Conservation (phyloP, 1,140 invertebrate genomes). For the Camponotus pennsylvanicus region DNA sequence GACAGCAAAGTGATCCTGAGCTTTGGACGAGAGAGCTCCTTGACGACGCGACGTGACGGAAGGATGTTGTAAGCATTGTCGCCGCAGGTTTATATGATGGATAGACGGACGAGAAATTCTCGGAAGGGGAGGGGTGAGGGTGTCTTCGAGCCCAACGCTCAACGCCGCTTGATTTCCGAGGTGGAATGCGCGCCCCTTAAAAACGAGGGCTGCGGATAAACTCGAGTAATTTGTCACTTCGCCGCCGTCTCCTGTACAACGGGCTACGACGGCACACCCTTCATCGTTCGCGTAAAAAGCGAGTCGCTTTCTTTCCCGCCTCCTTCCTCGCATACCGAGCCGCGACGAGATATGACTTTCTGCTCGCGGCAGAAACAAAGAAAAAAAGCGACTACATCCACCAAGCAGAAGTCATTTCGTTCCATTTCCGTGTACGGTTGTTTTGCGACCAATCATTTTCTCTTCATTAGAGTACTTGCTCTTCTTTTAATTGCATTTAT, state of each 20-base stretch:
- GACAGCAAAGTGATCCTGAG: constrained; percentile 61
- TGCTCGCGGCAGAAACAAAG: constrained; percentile 18
- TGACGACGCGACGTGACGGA: constrained; percentile 66
- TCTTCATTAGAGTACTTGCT: constrained; percentile 31
- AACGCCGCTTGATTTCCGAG: constrained; percentile 65
- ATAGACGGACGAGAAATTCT: constrained; percentile 78
- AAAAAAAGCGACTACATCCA: constrained; percentile 57
- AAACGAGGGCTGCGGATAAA: constrained; percentile 79
- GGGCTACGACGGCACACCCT: constrained; percentile 59
- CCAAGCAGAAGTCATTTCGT: constrained; percentile 39
- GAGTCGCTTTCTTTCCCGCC: constrained; percentile 41
- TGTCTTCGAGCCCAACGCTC: constrained; percentile 53
- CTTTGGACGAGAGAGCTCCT: constrained; percentile 56
- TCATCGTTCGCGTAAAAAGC: constrained; percentile 77
- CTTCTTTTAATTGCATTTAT: constrained; percentile 2
- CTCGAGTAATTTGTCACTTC: constrained; percentile 83
- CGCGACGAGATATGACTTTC: constrained; percentile 56
- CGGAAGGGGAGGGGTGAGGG: neutral
- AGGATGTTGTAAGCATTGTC: constrained; percentile 80
- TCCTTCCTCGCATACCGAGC: neutral
- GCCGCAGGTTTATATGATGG: constrained; percentile 79
- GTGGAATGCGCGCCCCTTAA: constrained; percentile 71
- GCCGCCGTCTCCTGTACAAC: constrained; percentile 70
- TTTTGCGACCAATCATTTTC: constrained; percentile 44
- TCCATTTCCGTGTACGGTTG: constrained; percentile 3